phyloP scores from a whole-genome alignment of 2,113 vertebrate genomes.

The Seriola dumerili region DNA sequence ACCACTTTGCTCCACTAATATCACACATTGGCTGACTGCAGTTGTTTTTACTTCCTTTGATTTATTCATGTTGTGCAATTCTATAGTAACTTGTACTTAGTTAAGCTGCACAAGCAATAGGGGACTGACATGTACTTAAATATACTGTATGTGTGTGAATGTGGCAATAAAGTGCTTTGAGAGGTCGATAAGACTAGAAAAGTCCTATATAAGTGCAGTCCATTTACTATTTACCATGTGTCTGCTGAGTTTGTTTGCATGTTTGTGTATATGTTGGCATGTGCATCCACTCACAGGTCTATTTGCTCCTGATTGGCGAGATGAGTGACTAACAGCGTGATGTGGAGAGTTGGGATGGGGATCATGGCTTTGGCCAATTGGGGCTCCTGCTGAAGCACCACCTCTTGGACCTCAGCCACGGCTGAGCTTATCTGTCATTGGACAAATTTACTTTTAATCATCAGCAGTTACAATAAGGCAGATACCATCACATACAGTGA shows the following conservation, averaged over 20 bases:
- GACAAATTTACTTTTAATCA: conserved; percentile 36
- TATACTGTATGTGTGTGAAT: neutral
- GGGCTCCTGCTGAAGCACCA: conserved; percentile 88
- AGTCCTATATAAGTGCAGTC: too few species aligned
- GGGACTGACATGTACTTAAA: neutral
- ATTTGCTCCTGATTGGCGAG: conserved; percentile 91
- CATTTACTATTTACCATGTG: too few species aligned
- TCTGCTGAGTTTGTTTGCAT: neutral
- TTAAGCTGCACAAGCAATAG: too few species aligned
- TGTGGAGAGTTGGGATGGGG: conserved; percentile 87
- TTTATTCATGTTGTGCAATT: neutral
- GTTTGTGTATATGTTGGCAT: neutral
- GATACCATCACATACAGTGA: neutral
- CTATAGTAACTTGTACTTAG: too few species aligned
- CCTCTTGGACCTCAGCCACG: conserved; percentile 87
- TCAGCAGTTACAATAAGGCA: neutral
- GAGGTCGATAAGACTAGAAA: too few species aligned
- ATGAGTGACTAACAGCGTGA: conserved; percentile 93
- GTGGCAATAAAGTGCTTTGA: too few species aligned
- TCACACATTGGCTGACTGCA: too few species aligned
- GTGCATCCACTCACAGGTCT: conserved; percentile 84
- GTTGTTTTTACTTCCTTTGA: neutral
- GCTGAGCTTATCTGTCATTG: conserved; percentile 86
- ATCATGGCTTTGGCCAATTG: conserved; percentile 89
- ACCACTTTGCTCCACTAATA: too few species aligned